Base-by-base conservation (phyloP, 1,140 invertebrate species). In the Pristionchus pacificus region DNA sequence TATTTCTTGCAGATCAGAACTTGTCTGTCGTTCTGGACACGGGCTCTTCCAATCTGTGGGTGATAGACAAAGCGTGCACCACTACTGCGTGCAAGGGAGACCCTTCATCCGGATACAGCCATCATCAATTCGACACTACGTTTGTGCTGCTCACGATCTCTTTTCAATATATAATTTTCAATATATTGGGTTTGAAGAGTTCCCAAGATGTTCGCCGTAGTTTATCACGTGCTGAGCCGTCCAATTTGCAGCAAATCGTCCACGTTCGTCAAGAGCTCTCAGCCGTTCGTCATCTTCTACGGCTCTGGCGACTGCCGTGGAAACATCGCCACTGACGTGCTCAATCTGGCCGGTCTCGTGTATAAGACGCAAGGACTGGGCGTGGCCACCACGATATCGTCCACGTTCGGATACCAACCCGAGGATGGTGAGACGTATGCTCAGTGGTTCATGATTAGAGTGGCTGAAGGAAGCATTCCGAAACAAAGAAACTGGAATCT, bases 371-470 rank as follows among this genome's bases (percentile, higher is more conserved):
- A 78, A 68, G 73, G 68, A 2, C 77, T 78, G 65, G 77, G 77
- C 68, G 68, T 75, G 33, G 71, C 77, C 62, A 68, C 68, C 3
- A 32, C 63, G 13, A 38, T 78, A 31, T 77, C 77, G 57, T 67
- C 70, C 3, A 74, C 77, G 67, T 78, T 78, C 72, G 77, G 77
- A 27, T 71, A 78, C 60, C 77, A 78, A 49, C 77, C 77, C 27
- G 66, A 78, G 15, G 77, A 79, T 71, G 77, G 77, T 38, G 77
- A n/a, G n/a, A n/a, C n/a, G n/a, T n/a, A n/a, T n/a, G n/a, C n/a
- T n/a, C n/a, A n/a, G n/a, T n/a, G n/a, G n/a, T n/a, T n/a, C n/a
- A n/a, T n/a, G n/a, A n/a, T n/a, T n/a, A n/a, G n/a, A n/a, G n/a
- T n/a, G n/a, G n/a, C n/a, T n/a, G n/a, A n/a, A n/a, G n/a, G n/a